Conservation (phyloP, 2,113 vertebrate species). For the Cairina moschata region DNA sequence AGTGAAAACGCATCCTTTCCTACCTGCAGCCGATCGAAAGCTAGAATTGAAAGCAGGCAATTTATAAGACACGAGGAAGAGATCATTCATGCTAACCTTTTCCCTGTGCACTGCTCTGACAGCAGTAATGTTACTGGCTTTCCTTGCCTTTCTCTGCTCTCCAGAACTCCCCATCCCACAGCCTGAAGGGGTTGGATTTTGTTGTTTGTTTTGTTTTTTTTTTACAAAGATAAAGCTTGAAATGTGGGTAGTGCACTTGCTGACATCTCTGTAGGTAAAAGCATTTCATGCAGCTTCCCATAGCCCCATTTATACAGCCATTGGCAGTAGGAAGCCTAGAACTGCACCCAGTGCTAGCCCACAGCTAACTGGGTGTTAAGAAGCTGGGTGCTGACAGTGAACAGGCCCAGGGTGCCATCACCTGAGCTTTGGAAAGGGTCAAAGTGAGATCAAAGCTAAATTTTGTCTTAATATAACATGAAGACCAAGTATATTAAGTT, state of each 20-base stretch:
- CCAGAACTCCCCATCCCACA: not conserved
- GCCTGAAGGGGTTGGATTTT: not conserved
- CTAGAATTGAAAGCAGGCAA: not conserved
- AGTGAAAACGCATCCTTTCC: not conserved
- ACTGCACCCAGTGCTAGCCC: not conserved
- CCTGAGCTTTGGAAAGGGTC: not conserved
- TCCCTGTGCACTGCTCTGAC: not conserved
- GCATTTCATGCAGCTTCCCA: not conserved
- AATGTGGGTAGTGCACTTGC: rapidly evolving
- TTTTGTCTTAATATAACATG: not conserved
- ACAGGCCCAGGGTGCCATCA: not conserved
- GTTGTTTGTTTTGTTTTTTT: too few species aligned
- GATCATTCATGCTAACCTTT: not conserved
- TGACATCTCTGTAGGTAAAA: not conserved
- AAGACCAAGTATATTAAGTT: not conserved
- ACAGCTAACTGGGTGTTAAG: not conserved
- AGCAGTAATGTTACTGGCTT: not conserved
- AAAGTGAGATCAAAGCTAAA: not conserved
- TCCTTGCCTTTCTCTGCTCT: not conserved
- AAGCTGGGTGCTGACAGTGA: not conserved
- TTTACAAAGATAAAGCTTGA: rapidly evolving
- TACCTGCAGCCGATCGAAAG: not conserved
- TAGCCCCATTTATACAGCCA: not conserved
- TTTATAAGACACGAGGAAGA: not conserved
- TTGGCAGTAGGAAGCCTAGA: not conserved